Conservation (phyloP, 2,888 invertebrate species). For the Tryphoninae sp. region DNA sequence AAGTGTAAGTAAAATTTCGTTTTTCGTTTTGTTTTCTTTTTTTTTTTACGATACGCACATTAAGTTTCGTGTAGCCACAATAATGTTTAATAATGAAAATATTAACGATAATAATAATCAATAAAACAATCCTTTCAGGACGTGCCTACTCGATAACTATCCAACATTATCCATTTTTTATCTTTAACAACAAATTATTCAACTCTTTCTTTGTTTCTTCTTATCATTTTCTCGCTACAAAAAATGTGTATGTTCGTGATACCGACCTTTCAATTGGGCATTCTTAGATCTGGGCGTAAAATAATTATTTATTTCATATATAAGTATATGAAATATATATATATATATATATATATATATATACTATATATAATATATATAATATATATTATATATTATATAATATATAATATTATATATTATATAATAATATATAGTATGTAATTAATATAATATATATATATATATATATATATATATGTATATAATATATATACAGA, state of each 20-base stretch:
- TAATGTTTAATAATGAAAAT: slow-evolving; percentile 34
- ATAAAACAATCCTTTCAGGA: slow-evolving; percentile 65
- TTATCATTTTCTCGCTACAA: slow-evolving; percentile 59
- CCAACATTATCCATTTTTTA: slow-evolving; percentile 63
- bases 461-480: slow-evolving; percentile 38
- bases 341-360: slow-evolving; percentile 17
- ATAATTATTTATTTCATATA: slow-evolving; percentile 50
- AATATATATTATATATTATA: too few relatives aligned
- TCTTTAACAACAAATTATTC: slow-evolving; percentile 72
- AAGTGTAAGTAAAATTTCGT: neutral
- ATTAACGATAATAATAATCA: slow-evolving; percentile 46
- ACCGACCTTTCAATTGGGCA: slow-evolving; percentile 41
- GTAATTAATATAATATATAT: slow-evolving; percentile 40
- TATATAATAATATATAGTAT: too few relatives aligned
- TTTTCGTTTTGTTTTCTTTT: too few relatives aligned
- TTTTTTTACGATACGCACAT: slow-evolving; percentile 13
- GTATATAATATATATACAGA: slow-evolving; percentile 39
- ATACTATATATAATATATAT: slow-evolving; percentile 19
- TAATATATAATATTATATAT: too few relatives aligned
- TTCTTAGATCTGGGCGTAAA: slow-evolving; percentile 40
- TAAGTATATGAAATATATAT: slow-evolving; percentile 39
- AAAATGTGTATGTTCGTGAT: slow-evolving; percentile 58
- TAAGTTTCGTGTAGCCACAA: slow-evolving; percentile 24
- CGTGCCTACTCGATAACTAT: slow-evolving; percentile 54
- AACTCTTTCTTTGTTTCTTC: slow-evolving; percentile 28